phyloP scores from a whole-genome alignment of 2,888 invertebrate genomes.

The Ophioninae sp. region DNA sequence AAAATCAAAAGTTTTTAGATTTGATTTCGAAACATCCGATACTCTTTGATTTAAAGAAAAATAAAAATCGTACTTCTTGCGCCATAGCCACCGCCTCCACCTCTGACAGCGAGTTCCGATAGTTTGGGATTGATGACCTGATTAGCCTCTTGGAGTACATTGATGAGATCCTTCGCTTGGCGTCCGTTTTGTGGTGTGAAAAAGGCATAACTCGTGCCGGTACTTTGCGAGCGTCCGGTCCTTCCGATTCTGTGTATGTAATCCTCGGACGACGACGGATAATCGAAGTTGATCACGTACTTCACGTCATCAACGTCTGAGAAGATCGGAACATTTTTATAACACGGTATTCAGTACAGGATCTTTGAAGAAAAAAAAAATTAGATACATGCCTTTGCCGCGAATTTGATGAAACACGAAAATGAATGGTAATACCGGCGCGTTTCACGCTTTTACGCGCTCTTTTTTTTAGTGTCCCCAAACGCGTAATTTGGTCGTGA shows the following conservation, averaged over 20 bases:
- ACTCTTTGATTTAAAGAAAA: background rate
- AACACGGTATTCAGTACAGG: constrained; percentile 7
- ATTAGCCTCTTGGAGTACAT: constrained; percentile 94
- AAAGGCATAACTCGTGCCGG: constrained; percentile 97
- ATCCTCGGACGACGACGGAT: constrained; percentile 96
- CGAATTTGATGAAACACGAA: constrained; percentile 55
- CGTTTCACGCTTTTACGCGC: background rate
- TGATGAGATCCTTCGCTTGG: constrained; percentile 94
- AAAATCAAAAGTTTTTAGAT: background rate
- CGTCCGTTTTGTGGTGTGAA: constrained; percentile 94
- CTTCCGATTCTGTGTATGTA: constrained; percentile 98
- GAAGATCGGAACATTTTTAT: constrained; percentile 66
- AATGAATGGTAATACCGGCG: constrained; percentile 40
- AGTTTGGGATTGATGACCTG: constrained; percentile 92
- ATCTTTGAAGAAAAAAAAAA: background rate
- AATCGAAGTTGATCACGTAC: constrained; percentile 98
- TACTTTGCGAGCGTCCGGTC: constrained; percentile 93
- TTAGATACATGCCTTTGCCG: constrained; percentile 55
- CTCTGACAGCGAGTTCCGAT: constrained; percentile 88
- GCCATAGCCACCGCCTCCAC: constrained; percentile 82
- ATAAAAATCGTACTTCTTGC: constrained; percentile 80
- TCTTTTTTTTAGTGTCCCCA: constrained; percentile 4
- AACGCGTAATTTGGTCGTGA: background rate
- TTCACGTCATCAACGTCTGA: constrained; percentile 98
- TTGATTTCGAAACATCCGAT: background rate